Evolutionary conservation across 2,888 invertebrate genomes (phyloP), one percentile per base, ranked within the genome.

Genomic region (Stegana nigrithorax): DNA sequence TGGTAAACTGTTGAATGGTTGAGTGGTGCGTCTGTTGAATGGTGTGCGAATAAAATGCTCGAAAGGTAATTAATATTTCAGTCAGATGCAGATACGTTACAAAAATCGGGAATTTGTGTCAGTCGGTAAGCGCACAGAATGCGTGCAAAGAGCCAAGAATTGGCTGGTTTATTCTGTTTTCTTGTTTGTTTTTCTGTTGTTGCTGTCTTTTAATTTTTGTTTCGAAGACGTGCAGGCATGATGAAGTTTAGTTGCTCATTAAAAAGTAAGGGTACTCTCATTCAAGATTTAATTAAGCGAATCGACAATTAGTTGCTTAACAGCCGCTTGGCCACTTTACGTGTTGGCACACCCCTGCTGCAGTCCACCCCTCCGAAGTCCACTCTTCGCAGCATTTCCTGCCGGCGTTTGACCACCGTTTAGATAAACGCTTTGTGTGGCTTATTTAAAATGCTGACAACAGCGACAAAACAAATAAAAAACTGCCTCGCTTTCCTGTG

Each of bases 381-480:
- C n/a, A n/a, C n/a, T n/a, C n/a, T n/a, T n/a, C n/a, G n/a, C n/a
- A n/a, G n/a, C 21, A 55, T n/a, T 21, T 42, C 36, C 58, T 23
- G 45, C 7, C 10, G 5, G 23, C 12, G 47, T 21, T 10, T 17
- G 17, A 6, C 29, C 3, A 14, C 10, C 36, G 4, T 3, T 8
- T 36, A 6, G 10, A 36, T 36, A 36, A 60, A 53, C 71, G 57
- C 57, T 73, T 73, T 75, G 75, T 75, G 75, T 75, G 75, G 80
- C 75, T 73, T 70, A 70, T 70, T 71, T 67, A 71, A 69, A 67
- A 73, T 73, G 71, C 73, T 32, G 58, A 36, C 39, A 65, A 62
- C 64, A 64, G 19, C 63, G 57, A 58, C 68, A 64, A 53, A 47
- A 51, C 29, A 47, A 66, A 36, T 32, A 55, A 60, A 32, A 60